Evolutionary conservation across 2,113 vertebrate genomes (phyloP).

Genomic region (Crypturellus undulatus): DNA sequence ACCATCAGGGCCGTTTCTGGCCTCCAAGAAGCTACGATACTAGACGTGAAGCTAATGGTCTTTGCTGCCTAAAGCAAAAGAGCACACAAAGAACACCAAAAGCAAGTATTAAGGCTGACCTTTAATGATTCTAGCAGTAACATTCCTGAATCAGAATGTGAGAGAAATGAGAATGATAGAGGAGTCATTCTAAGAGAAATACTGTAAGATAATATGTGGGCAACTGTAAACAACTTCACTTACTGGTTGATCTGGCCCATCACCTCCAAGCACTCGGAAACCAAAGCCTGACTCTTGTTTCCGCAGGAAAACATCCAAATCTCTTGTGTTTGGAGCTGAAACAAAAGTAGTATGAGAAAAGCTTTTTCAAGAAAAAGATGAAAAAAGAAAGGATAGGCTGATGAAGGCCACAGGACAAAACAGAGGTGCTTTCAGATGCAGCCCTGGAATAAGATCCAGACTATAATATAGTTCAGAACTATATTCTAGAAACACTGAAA

Average conservation of each 20-base stretch:
- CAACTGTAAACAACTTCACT: slow-evolving; percentile 55
- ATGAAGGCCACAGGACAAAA: background rate
- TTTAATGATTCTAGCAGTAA: too few relatives aligned
- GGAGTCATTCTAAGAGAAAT: background rate
- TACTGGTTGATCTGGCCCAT: slow-evolving; percentile 95
- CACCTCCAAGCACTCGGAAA: slow-evolving; percentile 96
- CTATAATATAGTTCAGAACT: background rate
- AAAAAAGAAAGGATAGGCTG: background rate
- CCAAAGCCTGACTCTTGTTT: slow-evolving; percentile 98
- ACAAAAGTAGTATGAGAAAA: background rate
- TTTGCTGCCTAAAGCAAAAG: background rate
- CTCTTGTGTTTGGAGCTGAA: slow-evolving; percentile 92
- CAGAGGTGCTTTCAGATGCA: background rate
- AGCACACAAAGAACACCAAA: background rate
- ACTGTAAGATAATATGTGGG: rapidly evolving
- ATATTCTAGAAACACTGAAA: background rate
- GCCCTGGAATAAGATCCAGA: background rate
- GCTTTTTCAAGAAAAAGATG: background rate
- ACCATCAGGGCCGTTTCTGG: too few relatives aligned
- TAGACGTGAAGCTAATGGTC: background rate
- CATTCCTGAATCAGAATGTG: background rate
- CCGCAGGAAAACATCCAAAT: slow-evolving; percentile 94
- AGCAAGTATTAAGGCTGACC: too few relatives aligned
- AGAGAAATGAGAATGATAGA: background rate
- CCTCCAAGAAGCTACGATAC: background rate